phyloP scores from a whole-genome alignment of 2,888 invertebrate species.

The Eumacrocentrus americanus region DNA sequence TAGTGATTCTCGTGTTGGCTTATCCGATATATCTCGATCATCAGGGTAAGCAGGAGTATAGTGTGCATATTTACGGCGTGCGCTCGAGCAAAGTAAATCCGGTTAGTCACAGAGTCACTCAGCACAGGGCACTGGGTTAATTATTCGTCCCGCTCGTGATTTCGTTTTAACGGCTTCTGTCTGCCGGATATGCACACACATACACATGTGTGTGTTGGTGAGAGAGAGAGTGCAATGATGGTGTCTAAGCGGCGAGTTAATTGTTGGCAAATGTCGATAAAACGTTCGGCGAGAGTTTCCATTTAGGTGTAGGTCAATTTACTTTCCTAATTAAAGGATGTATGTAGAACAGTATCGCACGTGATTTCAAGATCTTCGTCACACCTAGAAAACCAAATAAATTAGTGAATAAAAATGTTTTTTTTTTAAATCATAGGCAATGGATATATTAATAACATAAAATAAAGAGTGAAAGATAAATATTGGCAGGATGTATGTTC shows the following conservation, averaged over 20 bases:
- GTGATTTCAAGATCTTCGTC: not conserved
- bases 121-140: constrained; percentile 12
- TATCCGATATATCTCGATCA: no score
- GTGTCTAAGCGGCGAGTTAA: not conserved
- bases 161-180: constrained; percentile 16
- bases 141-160: constrained; percentile 15
- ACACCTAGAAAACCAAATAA: no score
- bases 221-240: not conserved
- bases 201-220: not conserved
- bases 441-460: not conserved
- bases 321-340: not conserved
- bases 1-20: no score
- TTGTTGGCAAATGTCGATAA: not conserved
- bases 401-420: no score
- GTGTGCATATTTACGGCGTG: constrained; percentile 4
- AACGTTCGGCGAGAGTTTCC: not conserved
- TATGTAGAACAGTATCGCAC: not conserved
- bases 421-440: not conserved
- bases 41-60: no score
- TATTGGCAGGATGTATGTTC: not conserved
- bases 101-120: constrained; percentile 10
- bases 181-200: not conserved
- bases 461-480: not conserved
- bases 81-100: constrained; percentile 4
- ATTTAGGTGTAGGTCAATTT: not conserved